Conservation (phyloP, 2,113 vertebrate species). For the Tychaedon coryphoeus region DNA sequence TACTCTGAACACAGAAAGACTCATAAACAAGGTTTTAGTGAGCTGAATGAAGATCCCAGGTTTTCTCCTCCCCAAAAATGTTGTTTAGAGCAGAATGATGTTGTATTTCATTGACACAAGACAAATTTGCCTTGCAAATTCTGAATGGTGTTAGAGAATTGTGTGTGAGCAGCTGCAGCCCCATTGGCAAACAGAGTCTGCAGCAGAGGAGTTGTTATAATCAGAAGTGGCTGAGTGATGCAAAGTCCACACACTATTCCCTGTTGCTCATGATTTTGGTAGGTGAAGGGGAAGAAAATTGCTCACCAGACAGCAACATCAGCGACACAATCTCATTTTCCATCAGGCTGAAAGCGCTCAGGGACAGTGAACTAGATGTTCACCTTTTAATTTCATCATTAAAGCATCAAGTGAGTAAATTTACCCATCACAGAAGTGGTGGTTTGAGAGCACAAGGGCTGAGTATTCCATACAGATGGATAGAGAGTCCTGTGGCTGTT, state of each 20-base stretch:
- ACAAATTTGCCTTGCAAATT: neutral
- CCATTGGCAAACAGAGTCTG: neutral
- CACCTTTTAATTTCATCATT: constrained; percentile 1
- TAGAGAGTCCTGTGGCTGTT: accelerated
- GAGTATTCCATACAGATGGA: neutral
- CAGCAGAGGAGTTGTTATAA: neutral
- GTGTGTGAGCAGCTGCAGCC: neutral
- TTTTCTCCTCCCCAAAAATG: neutral
- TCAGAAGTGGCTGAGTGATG: neutral
- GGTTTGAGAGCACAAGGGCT: neutral
- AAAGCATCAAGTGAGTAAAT: neutral
- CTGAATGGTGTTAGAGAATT: neutral
- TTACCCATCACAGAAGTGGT: neutral
- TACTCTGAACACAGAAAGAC: neutral
- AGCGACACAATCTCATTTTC: neutral
- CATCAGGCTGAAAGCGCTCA: neutral
- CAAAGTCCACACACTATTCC: neutral
- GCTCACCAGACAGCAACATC: neutral
- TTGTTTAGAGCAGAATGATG: neutral
- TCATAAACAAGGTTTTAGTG: neutral
- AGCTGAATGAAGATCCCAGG: neutral
- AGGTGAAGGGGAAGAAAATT: neutral
- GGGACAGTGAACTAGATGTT: neutral
- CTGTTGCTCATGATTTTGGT: neutral
- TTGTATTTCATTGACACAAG: neutral